Evolutionary conservation across 2,797 vertebrate genomes (phyloP).

Genomic region (Parotocinclus haroldoi): DNA sequence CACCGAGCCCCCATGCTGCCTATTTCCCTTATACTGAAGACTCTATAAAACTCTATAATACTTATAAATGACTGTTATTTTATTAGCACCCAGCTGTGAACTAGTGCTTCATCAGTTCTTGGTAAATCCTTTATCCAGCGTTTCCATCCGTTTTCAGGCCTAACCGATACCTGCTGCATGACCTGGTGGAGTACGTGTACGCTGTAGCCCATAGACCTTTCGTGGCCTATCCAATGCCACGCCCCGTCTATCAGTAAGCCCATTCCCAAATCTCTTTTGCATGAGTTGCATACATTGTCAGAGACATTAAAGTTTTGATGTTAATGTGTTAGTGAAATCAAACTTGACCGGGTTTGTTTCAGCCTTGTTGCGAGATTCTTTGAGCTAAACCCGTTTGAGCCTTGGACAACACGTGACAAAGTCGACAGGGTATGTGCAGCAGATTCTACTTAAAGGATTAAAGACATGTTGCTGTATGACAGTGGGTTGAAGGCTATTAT

Average conservation of each 20-base stretch:
- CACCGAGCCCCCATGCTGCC: too few species aligned
- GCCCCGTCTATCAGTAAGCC: constrained; percentile 84
- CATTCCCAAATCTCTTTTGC: not conserved
- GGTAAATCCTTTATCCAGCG: too few species aligned
- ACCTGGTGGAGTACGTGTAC: constrained; percentile 86
- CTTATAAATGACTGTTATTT: too few species aligned
- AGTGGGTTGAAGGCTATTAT: not conserved
- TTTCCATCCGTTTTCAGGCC: constrained; percentile 68
- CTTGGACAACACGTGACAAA: constrained; percentile 88
- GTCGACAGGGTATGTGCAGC: constrained; percentile 81
- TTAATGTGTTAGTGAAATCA: too few species aligned
- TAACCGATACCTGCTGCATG: constrained; percentile 83
- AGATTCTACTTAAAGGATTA: not conserved
- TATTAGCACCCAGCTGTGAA: too few species aligned
- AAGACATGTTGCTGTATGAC: not conserved
- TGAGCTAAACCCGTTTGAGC: constrained; percentile 83
- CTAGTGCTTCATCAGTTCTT: too few species aligned
- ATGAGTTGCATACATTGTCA: too few species aligned
- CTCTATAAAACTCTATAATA: too few species aligned
- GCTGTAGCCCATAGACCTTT: constrained; percentile 72
- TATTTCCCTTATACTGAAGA: too few species aligned
- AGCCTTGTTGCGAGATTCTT: constrained; percentile 79
- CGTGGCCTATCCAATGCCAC: constrained; percentile 80
- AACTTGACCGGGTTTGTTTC: not conserved
- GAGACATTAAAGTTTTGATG: too few species aligned